These are phyloP conservation scores for Alsophila aescularia DNA, from an alignment of 2,888 invertebrate species.

Conservation along the genomic window DNA sequence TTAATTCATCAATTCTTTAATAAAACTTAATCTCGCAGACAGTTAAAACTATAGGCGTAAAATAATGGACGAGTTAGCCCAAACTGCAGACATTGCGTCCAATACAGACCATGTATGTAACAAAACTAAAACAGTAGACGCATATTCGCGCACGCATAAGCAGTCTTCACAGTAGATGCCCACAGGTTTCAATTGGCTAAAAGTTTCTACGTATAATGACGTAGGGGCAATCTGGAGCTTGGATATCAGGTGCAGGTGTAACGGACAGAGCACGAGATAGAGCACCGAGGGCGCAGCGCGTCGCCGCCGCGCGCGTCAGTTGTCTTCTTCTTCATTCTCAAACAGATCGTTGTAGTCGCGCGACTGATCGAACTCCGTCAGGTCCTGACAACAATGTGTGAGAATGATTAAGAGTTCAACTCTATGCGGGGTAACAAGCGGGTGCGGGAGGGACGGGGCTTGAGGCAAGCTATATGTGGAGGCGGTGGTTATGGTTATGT, in stretches of 20 bases:
- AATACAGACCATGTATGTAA: too few species aligned
- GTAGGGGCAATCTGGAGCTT: background rate
- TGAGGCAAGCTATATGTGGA: too few species aligned
- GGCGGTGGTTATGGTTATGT: too few species aligned
- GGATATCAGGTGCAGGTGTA: background rate
- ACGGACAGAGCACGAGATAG: background rate
- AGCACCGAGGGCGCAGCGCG: background rate
- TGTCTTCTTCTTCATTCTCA: slow-evolving; percentile 82
- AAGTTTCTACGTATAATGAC: background rate
- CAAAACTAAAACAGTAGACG: too few species aligned
- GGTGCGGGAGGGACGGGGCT: too few species aligned
- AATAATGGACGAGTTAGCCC: background rate
- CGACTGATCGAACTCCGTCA: slow-evolving; percentile 77
- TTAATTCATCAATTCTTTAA: background rate
- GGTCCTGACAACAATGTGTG: slow-evolving; percentile 74
- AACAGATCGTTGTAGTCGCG: slow-evolving; percentile 80
- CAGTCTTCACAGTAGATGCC: background rate
- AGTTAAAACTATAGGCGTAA: background rate
- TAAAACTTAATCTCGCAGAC: background rate
- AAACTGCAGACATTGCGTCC: too few species aligned
- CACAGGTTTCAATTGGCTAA: background rate
- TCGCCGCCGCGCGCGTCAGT: slow-evolving; percentile 51
- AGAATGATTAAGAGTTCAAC: slow-evolving; percentile 75
- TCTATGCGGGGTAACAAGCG: slow-evolving; percentile 25
- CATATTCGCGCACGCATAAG: background rate